Conservation (phyloP, 2,888 invertebrate genomes). For the Arenicola marina region DNA sequence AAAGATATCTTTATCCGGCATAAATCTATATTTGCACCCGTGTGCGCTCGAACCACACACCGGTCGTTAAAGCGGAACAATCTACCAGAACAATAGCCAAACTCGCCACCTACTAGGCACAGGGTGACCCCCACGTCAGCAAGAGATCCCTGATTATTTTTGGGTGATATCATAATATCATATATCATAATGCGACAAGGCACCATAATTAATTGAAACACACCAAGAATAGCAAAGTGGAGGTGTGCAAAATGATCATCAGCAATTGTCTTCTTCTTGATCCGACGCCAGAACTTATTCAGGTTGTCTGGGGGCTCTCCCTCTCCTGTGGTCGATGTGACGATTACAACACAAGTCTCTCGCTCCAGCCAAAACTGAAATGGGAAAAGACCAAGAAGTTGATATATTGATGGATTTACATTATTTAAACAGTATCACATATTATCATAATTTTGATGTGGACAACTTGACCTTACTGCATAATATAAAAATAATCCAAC, state of each 20-base stretch:
- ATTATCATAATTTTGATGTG: background rate
- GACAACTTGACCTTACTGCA: background rate
- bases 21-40: too few species aligned
- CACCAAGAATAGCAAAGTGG: conserved; percentile 64
- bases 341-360: conserved; percentile 61
- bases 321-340: conserved; percentile 67
- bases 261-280: conserved; percentile 60
- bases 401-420: background rate
- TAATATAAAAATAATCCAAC: background rate
- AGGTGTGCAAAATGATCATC: conserved; percentile 58
- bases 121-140: too few species aligned
- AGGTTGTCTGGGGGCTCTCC: conserved; percentile 67
- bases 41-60: too few species aligned
- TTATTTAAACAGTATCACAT: background rate
- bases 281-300: conserved; percentile 62
- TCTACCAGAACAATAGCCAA: too few species aligned
- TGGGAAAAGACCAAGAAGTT: background rate
- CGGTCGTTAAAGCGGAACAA: too few species aligned
- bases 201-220: too few species aligned
- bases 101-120: too few species aligned
- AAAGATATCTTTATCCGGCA: too few species aligned
- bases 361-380: conserved; percentile 54
- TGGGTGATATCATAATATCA: too few species aligned
- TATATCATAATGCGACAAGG: too few species aligned
- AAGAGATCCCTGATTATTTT: too few species aligned